Percentiles rank a stretch among this genome's conserved stretches.
phyloP scores from a whole-genome alignment of 2,797 vertebrate species.

The Alectoris magna region DNA sequence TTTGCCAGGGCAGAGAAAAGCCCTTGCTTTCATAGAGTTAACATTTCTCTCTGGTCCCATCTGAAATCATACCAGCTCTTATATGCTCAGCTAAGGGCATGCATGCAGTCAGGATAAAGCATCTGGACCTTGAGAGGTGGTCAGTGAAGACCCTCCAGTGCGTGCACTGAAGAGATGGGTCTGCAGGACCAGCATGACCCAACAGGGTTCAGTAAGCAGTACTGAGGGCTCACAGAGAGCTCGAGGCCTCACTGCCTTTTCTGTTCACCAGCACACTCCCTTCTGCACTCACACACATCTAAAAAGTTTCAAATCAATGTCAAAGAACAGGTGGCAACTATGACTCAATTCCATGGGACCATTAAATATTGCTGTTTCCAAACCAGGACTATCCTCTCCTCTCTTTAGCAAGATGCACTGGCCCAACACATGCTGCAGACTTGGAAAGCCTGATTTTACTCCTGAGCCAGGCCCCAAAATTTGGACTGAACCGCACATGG shows the following conservation, averaged over 20 bases:
- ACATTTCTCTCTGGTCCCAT: not conserved
- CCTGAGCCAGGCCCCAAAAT: not conserved
- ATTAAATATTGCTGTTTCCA: too few relatives aligned
- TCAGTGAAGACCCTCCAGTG: rapidly evolving
- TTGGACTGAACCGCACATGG: not conserved
- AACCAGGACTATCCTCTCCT: not conserved
- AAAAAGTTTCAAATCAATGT: not conserved
- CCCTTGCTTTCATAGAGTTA: not conserved
- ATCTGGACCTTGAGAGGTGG: not conserved
- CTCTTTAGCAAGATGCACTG: not conserved
- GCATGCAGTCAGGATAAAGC: not conserved
- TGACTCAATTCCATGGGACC: rapidly evolving
- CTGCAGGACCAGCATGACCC: not conserved
- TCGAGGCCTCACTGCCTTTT: not conserved
- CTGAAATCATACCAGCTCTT: not conserved
- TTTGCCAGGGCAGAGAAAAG: not conserved
- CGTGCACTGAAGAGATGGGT: rapidly evolving
- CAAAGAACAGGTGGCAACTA: rapidly evolving
- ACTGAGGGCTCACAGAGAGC: not conserved
- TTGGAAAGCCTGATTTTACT: not conserved
- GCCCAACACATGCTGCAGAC: not conserved
- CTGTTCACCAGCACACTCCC: not conserved
- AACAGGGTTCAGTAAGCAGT: not conserved
- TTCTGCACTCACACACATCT: not conserved
- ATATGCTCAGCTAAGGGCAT: rapidly evolving